These are phyloP conservation scores for Eledone cirrhosa DNA, from an alignment of 2,888 invertebrate species.

Conservation along the genomic window DNA sequence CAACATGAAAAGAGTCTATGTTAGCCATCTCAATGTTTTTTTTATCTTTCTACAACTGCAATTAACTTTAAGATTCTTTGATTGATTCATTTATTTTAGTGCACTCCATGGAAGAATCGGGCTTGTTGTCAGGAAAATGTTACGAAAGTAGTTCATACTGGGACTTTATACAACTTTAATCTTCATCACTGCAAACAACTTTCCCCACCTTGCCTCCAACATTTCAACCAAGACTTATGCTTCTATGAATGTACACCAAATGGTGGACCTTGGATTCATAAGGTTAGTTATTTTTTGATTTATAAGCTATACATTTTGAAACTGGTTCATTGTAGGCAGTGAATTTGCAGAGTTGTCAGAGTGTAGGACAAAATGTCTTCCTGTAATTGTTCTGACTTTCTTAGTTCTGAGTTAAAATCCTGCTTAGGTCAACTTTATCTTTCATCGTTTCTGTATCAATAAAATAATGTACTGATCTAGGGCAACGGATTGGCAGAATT, in stretches of 20 bases:
- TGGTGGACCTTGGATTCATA: constrained; percentile 69
- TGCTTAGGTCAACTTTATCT: no score
- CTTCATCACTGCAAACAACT: constrained; percentile 67
- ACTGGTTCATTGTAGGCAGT: not conserved
- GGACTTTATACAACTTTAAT: constrained; percentile 67
- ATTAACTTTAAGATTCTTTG: no score
- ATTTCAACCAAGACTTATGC: constrained; percentile 69
- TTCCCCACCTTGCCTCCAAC: constrained; percentile 64
- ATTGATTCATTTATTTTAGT: no score
- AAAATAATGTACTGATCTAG: no score
- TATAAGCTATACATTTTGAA: no score
- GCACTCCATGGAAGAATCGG: constrained; percentile 66
- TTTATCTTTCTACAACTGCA: no score
- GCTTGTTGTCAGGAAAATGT: constrained; percentile 68
- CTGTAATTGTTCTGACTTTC: not conserved
- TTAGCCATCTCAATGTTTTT: no score
- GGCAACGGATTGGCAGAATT: no score
- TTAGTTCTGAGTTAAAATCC: no score
- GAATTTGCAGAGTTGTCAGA: no score
- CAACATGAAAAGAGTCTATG: no score
- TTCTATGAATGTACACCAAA: constrained; percentile 71
- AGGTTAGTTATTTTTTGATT: constrained; percentile 60
- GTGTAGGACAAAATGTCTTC: not conserved
- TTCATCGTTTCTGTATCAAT: no score
- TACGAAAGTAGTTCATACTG: constrained; percentile 59